These are phyloP conservation scores for Zoanthus sansibaricus DNA, from an alignment of 92 coral and sea anemone species.

Conservation along the genomic window DNA sequence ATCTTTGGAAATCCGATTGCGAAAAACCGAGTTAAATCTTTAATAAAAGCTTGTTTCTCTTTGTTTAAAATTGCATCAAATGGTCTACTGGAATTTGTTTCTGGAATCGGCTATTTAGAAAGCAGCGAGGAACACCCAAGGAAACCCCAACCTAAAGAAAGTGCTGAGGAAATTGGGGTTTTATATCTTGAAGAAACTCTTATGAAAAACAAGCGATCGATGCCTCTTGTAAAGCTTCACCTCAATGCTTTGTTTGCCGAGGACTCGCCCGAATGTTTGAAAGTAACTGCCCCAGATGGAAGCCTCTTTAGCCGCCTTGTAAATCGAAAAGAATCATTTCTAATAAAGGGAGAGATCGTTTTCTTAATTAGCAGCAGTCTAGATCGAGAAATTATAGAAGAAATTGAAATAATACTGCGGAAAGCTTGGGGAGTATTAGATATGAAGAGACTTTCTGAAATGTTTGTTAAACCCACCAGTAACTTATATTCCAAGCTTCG, in stretches of 20 bases:
- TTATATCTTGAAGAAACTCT: constrained; percentile 13
- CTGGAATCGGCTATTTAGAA: constrained; percentile 14
- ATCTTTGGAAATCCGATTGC: constrained; percentile 22
- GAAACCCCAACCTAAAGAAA: not conserved
- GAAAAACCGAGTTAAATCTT: not conserved
- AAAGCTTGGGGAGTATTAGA: constrained; percentile 37
- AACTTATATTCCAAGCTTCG: constrained; percentile 12
- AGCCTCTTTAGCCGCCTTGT: not conserved
- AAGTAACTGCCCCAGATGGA: not conserved
- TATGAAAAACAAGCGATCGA: constrained; percentile 30
- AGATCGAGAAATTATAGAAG: constrained; percentile 22
- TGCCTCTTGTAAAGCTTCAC: not conserved
- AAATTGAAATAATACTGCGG: constrained; percentile 1
- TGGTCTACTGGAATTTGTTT: constrained; percentile 19
- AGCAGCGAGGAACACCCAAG: not conserved
- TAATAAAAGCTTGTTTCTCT: constrained; percentile 39
- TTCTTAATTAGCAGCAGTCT: constrained; percentile 2
- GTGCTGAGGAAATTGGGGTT: not conserved
- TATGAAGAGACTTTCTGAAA: not conserved
- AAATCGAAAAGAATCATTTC: constrained; percentile 22
- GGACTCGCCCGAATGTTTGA: constrained; percentile 7
- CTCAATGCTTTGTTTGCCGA: not conserved
- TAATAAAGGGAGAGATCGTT: not conserved
- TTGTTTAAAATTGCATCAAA: constrained; percentile 32
- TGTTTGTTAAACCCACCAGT: not conserved